These are phyloP conservation scores for Chrysomallon squamiferum DNA, from an alignment of 1,140 invertebrate species.

Conservation along the genomic window DNA sequence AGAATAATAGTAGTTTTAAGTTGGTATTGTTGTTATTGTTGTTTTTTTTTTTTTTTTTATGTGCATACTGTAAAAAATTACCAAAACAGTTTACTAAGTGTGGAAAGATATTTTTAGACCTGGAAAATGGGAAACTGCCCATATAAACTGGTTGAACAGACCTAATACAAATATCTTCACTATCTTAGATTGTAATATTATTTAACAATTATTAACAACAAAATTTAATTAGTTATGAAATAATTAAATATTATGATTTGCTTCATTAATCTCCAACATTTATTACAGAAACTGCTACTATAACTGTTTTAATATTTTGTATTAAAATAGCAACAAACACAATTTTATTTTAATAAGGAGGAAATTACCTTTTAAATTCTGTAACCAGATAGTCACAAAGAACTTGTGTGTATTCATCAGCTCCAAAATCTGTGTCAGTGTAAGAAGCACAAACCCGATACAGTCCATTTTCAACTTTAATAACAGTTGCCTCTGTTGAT, in stretches of 20 bases:
- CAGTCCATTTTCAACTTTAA: constrained; percentile 71
- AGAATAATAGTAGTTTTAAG: no score
- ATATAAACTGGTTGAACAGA: no score
- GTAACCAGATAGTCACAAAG: constrained; percentile 72
- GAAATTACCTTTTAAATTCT: constrained; percentile 70
- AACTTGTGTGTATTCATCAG: constrained; percentile 72
- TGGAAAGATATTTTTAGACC: no score
- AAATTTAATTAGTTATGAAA: neutral
- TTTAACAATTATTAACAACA: no score
- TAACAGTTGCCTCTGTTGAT: constrained; percentile 72
- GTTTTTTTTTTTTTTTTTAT: no score
- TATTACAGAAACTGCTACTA: neutral
- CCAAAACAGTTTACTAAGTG: no score
- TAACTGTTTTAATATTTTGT: neutral
- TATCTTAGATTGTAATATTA: no score
- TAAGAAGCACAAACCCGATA: constrained; percentile 70
- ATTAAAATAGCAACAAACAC: neutral
- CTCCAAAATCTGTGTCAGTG: constrained; percentile 70
- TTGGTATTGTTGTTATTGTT: no score
- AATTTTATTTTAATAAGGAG: neutral
- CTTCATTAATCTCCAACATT: neutral
- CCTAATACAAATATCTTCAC: no score
- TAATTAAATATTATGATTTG: neutral
- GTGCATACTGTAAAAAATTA: no score
- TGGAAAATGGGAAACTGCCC: no score